phyloP scores from a whole-genome alignment of 2,797 vertebrate species.

The Moxostoma hubbsi region DNA sequence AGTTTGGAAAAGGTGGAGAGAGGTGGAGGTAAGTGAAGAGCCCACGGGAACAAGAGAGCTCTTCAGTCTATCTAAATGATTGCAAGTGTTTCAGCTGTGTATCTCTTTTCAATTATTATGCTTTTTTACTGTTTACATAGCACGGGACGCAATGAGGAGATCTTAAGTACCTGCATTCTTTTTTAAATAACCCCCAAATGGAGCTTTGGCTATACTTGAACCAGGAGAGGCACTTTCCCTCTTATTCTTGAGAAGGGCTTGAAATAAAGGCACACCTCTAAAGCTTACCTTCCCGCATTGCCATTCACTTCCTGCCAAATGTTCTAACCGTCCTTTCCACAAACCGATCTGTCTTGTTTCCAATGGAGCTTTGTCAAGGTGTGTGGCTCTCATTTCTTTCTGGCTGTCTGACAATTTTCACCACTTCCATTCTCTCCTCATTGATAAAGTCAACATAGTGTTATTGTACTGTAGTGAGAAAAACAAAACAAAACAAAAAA shows the following conservation, averaged over 20 bases:
- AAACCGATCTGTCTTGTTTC: constrained; percentile 11
- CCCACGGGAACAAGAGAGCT: constrained; percentile 46
- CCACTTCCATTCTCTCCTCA: background rate
- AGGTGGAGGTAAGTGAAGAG: constrained; percentile 35
- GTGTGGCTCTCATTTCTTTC: background rate
- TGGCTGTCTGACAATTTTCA: background rate
- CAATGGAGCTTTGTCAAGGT: background rate
- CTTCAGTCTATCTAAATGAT: constrained; percentile 49
- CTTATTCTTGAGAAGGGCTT: constrained; percentile 70
- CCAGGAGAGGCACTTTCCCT: constrained; percentile 72
- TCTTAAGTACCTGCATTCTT: constrained; percentile 73
- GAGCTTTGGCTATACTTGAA: constrained; percentile 72
- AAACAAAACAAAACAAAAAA: too few species aligned
- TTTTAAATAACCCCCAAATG: constrained; percentile 77
- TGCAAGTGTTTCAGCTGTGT: constrained; percentile 60
- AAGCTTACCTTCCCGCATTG: constrained; percentile 53
- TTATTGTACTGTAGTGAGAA: too few species aligned
- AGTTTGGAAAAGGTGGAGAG: constrained; percentile 66
- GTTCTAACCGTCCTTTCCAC: constrained; percentile 44
- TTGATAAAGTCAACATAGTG: background rate
- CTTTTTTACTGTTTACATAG: constrained; percentile 56
- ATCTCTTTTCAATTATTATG: constrained; percentile 61
- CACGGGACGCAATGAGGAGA: constrained; percentile 67
- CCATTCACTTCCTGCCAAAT: constrained; percentile 45
- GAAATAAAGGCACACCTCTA: constrained; percentile 66